Conservation (phyloP, 2,797 vertebrate species). For the Macropus fuliginosus region DNA sequence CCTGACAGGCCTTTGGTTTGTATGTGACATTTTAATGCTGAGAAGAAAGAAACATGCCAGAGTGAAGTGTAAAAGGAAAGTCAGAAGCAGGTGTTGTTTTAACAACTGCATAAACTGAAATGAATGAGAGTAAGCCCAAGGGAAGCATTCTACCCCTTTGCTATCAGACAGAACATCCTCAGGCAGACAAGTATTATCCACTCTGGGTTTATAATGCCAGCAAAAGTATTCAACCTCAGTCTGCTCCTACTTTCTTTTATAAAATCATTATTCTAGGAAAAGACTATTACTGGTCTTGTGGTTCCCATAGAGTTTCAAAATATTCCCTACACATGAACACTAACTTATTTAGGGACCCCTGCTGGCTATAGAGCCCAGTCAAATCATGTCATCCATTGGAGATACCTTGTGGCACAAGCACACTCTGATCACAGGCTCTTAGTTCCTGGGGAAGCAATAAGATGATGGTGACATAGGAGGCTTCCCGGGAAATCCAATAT, state of each 20-base stretch:
- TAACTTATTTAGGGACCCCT: slow-evolving; percentile 73
- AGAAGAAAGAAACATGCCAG: slow-evolving; percentile 15
- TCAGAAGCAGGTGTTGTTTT: not conserved
- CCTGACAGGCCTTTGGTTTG: not conserved
- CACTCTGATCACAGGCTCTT: slow-evolving; percentile 41
- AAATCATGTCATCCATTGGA: slow-evolving; percentile 69
- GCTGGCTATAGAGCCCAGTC: slow-evolving; percentile 62
- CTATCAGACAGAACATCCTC: slow-evolving; percentile 6
- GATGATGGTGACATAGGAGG: slow-evolving; percentile 63
- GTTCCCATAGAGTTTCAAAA: slow-evolving; percentile 47
- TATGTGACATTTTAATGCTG: slow-evolving; percentile 29
- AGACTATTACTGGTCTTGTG: not conserved
- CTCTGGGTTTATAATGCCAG: slow-evolving; percentile 20
- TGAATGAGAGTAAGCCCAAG: not conserved
- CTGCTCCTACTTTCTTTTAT: slow-evolving; percentile 47
- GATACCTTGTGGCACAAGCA: slow-evolving; percentile 39
- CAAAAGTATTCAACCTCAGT: slow-evolving; percentile 34
- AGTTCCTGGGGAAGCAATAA: slow-evolving; percentile 76
- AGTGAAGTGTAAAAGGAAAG: not conserved
- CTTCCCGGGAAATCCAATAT: slow-evolving; percentile 79
- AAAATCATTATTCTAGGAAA: slow-evolving; percentile 40
- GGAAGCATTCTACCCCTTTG: slow-evolving; percentile 31
- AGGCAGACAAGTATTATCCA: not conserved
- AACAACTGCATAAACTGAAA: slow-evolving; percentile 9
- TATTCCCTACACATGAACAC: slow-evolving; percentile 55